Percentiles rank a stretch among this genome's conserved stretches.
These are phyloP conservation scores for Turnix velox DNA, from an alignment of 2,113 vertebrate genomes.

Conservation along the genomic window DNA sequence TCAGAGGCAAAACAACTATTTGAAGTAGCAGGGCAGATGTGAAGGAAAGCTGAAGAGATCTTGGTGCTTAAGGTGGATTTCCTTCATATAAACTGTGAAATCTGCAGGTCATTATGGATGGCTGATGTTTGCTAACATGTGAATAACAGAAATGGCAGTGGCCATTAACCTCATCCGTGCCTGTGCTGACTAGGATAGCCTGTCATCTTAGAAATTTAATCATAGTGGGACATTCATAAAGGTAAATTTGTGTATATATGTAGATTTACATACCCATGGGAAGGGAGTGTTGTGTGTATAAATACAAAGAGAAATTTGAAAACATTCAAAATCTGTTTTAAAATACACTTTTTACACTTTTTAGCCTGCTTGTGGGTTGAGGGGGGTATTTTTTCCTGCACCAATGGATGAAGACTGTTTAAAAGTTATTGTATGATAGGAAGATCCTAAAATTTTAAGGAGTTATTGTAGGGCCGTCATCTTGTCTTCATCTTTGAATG, in stretches of 20 bases:
- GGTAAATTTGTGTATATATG: neutral
- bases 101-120: neutral
- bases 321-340: neutral
- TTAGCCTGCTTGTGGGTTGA: neutral
- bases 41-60: constrained; percentile 7
- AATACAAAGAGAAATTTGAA: neutral
- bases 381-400: neutral
- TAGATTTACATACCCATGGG: neutral
- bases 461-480: neutral
- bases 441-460: neutral
- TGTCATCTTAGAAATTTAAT: neutral
- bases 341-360: rapidly evolving
- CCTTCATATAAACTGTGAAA: neutral
- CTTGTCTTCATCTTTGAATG: neutral
- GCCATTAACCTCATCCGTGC: neutral
- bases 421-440: neutral
- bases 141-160: neutral
- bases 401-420: rapidly evolving
- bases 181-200: neutral
- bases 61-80: neutral
- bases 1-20: neutral
- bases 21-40: neutral
- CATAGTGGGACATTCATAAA: neutral
- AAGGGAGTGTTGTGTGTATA: too few species aligned
- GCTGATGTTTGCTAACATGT: neutral